Conservation (phyloP, 1,140 invertebrate genomes). For the Drosophila prosaltans region DNA sequence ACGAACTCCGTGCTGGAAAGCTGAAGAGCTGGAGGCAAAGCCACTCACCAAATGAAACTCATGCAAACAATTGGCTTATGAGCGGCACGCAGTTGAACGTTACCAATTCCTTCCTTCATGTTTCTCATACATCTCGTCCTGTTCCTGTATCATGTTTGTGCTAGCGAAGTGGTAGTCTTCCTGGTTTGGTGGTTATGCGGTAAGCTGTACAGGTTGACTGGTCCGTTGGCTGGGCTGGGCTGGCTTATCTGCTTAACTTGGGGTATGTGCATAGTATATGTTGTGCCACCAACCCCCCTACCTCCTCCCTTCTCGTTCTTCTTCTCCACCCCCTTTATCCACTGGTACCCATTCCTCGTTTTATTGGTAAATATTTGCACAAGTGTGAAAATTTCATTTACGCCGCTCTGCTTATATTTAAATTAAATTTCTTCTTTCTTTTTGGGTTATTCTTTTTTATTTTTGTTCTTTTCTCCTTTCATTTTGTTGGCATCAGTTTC, state of each 20-base stretch:
- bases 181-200: slow-evolving; percentile 17
- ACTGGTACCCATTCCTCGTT: slow-evolving; percentile 45
- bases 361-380: slow-evolving; percentile 83
- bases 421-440: slow-evolving; percentile 78
- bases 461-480: slow-evolving; percentile 9
- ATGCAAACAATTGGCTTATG: slow-evolving; percentile 82
- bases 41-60: slow-evolving; percentile 77
- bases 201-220: slow-evolving; percentile 32
- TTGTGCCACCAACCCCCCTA: too few species aligned
- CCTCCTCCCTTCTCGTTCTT: too few species aligned
- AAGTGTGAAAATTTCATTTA: slow-evolving; percentile 83
- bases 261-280: slow-evolving; percentile 57
- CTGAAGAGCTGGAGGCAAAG: slow-evolving; percentile 25
- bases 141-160: slow-evolving; percentile 37
- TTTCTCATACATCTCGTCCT: neutral
- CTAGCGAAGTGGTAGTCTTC: slow-evolving; percentile 27
- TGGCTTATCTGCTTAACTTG: slow-evolving; percentile 77
- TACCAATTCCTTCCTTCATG: slow-evolving; percentile 2
- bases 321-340: neutral
- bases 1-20: slow-evolving; percentile 6
- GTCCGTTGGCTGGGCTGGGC: slow-evolving; percentile 37
- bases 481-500: slow-evolving; percentile 48
- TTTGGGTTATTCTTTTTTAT: slow-evolving; percentile 32
- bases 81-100: slow-evolving; percentile 57
- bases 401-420: slow-evolving; percentile 81